Evolutionary conservation across 2,888 invertebrate species (phyloP).

Genomic region (Pachydiplax longipennis): DNA sequence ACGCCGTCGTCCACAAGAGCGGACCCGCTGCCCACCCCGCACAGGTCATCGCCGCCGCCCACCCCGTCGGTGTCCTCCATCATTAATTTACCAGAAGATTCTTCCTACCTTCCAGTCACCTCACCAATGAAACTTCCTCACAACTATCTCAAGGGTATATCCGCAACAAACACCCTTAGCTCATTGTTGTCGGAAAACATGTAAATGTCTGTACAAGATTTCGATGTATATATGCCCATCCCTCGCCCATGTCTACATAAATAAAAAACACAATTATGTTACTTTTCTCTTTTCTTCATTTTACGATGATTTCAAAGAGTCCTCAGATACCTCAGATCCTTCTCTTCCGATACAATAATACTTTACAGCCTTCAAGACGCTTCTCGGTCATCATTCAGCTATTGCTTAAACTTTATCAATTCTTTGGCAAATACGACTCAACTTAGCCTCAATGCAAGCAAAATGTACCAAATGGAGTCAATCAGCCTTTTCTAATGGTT

Average conservation of each 20-base stretch:
- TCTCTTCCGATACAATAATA: no score
- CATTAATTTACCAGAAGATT: not conserved
- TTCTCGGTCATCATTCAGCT: no score
- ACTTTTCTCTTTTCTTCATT: not conserved
- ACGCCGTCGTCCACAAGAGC: slow-evolving; percentile 24
- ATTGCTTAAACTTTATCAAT: no score
- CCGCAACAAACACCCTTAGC: not conserved
- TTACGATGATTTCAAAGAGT: no score
- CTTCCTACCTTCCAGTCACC: not conserved
- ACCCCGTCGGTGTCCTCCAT: not conserved
- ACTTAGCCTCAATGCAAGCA: no score
- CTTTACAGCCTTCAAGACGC: no score
- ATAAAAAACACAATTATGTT: not conserved
- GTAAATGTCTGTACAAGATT: not conserved
- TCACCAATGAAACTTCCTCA: not conserved
- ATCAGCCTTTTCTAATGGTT: no score
- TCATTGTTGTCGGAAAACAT: not conserved
- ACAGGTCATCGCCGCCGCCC: not conserved
- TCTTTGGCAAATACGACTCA: no score
- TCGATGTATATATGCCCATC: not conserved
- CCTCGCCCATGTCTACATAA: not conserved
- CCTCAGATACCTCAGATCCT: no score
- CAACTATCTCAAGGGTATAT: not conserved
- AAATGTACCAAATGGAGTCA: no score
- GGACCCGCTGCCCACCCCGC: slow-evolving; percentile 7